Percentiles rank a stretch among this genome's conserved stretches.
Evolutionary conservation across 2,888 invertebrate genomes (phyloP).

Genomic region (Lucinisca nassula): DNA sequence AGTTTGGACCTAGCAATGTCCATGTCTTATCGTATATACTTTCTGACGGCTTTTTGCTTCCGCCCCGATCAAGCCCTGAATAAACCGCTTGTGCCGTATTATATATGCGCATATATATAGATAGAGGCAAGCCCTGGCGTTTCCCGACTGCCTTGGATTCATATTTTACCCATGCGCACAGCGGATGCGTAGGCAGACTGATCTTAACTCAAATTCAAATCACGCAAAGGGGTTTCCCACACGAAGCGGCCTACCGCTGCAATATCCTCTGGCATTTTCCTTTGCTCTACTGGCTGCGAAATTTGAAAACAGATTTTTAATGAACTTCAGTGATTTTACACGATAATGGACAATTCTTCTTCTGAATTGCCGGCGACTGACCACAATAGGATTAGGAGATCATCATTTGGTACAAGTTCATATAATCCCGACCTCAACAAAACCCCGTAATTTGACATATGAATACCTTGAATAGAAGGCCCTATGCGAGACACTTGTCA

Average conservation of each 20-base stretch:
- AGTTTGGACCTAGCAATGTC: background rate
- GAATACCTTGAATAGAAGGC: slow-evolving; percentile 69
- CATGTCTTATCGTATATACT: too few species aligned
- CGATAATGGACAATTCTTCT: slow-evolving; percentile 41
- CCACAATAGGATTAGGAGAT: slow-evolving; percentile 69
- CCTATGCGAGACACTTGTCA: slow-evolving; percentile 67
- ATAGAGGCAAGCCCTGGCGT: too few species aligned
- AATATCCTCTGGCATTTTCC: background rate
- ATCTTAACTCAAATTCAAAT: too few species aligned
- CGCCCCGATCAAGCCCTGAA: too few species aligned
- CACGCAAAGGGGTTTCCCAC: too few species aligned
- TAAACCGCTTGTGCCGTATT: too few species aligned
- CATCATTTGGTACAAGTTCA: slow-evolving; percentile 70
- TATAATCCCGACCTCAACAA: slow-evolving; percentile 69
- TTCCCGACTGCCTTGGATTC: too few species aligned
- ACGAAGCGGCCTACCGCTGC: too few species aligned
- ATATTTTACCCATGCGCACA: too few species aligned
- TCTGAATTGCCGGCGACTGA: slow-evolving; percentile 53
- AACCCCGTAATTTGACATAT: slow-evolving; percentile 74
- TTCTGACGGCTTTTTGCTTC: too few species aligned
- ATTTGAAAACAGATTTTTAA: slow-evolving; percentile 13
- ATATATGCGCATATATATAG: too few species aligned
- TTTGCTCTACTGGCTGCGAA: background rate
- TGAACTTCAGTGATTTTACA: slow-evolving; percentile 6
- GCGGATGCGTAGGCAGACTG: too few species aligned